Base-by-base conservation (phyloP, 2,113 vertebrate genomes). In the Mirza zaza region DNA sequence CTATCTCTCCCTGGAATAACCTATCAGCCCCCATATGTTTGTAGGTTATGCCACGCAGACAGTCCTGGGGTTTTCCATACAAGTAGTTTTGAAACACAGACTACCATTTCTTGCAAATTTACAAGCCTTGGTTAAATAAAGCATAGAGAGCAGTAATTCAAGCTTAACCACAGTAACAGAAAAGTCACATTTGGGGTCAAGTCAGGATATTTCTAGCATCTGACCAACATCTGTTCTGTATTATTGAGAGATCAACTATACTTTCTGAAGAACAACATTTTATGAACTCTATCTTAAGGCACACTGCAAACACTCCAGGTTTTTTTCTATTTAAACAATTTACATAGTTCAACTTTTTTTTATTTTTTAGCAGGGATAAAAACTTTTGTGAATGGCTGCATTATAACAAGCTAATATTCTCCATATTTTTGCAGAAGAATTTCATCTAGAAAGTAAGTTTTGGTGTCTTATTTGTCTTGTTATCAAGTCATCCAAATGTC, bases 61-160 rank as follows among this genome's bases (percentile, higher is more conserved):
- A 52, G 7, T 25, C 10, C 34, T 67, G 5, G 63, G 76, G 48
- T 39, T 94, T 97, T 55, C 63, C 80, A 77, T 75, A 42, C 34
- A n/a, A 42, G 68, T 18, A 75, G 82, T 88, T 86, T 52, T 87
- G 61, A 94, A 63, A 95, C 15, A 57, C 7, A 93, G 65, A 92
- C 42, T 82, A 39, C n/a, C 6, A 61, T 91, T 57, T 45, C 68
- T 91, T 91, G 50, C 23, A 82, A 89, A 32, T 91, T 80, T 93
- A 94, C 13, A 71, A 84, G 29, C 50, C 73, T 59, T 48, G 73
- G 73, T 84, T 96, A 96, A 96, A 95, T 75, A 59, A 59, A 95
- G 67, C 18, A 42, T 48, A 76, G n/a, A 94, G 50, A 67, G 52
- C 39, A 59, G 95, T 91, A 93, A 97, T 96, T 96, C 25, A 9